phyloP scores from a whole-genome alignment of 2,888 invertebrate species.

The Suillia variegata region DNA sequence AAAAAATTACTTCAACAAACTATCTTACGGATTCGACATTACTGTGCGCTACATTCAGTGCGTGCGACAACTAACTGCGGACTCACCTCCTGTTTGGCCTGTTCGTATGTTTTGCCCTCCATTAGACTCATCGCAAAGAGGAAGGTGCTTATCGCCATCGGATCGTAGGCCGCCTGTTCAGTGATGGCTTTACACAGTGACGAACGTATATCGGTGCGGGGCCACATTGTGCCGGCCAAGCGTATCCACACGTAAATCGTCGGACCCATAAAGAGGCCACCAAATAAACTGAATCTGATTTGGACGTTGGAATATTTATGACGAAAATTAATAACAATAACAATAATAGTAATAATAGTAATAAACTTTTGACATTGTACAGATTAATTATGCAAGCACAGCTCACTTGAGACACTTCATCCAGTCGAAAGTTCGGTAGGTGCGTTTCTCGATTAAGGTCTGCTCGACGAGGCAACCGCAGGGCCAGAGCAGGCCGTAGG shows the following conservation, averaged over 20 bases:
- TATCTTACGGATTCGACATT: too few species aligned
- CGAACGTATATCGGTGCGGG: conserved; percentile 56
- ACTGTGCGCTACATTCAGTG: too few species aligned
- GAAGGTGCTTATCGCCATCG: conserved; percentile 66
- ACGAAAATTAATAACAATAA: too few species aligned
- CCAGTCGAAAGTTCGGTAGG: conserved; percentile 64
- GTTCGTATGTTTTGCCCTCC: conserved; percentile 63
- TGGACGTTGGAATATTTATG: too few species aligned
- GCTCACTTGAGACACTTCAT: conserved; percentile 63
- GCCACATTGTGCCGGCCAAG: conserved; percentile 65
- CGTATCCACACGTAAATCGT: conserved; percentile 72
- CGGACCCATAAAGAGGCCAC: conserved; percentile 71
- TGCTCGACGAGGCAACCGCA: conserved; percentile 67
- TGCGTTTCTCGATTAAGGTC: conserved; percentile 63
- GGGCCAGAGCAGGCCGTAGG: conserved; percentile 68
- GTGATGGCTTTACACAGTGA: conserved; percentile 61
- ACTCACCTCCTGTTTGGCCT: conserved; percentile 64
- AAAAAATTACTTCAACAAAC: too few species aligned
- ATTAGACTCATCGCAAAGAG: conserved; percentile 67
- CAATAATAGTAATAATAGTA: conserved; percentile 5
- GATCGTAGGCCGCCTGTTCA: conserved; percentile 68
- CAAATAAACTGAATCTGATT: conserved; percentile 68
- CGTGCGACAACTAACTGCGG: too few species aligned
- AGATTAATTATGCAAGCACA: too few species aligned
- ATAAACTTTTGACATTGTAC: neutral